Evolutionary conservation across 2,113 vertebrate genomes (phyloP), one percentile per base, ranked within the genome.

Genomic region (Lucifuga dentata): DNA sequence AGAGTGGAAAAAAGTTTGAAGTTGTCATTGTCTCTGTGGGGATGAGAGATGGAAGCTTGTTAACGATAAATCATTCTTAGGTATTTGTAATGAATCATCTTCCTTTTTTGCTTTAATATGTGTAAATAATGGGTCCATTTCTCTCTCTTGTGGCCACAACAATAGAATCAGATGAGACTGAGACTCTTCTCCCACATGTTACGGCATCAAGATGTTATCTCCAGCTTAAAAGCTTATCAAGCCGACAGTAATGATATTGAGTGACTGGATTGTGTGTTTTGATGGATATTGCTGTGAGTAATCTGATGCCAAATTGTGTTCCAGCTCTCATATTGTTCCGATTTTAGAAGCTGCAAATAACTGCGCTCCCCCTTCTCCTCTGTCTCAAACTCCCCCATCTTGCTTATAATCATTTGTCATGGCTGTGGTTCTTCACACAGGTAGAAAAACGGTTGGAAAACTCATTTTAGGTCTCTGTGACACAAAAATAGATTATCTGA

Each of bases 271-370:
- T 79, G 77, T 84, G 69, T 87, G 85, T 82, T 89, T 87, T 90
- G 90, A 91, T 91, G 87, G 90, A 90, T 90, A 87, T 88, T 85
- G 2, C 79, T 46, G 71, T 71, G 76, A 90, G 90, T 87, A 86
- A 89, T 87, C 77, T 82, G 85, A 88, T 72, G 77, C 77, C 69
- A 86, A 89, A 89, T 87, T 85, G 85, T 81, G 78, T 87, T 90
- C 74, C 80, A 85, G 69, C 73, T 70, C 75, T 80, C 76, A 85
- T 85, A 88, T 87, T 87, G 83, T 87, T 79, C 68, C 3, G 65
- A 83, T 85, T 85, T 88, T 73, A 73, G 73, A 72, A 71, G 65
- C 81, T 48, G 62, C 73, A 87, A 88, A 88, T 86, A 89, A 75
- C 82, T 50, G 5, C 35, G 8, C 68, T 80, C 77, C 57, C 68